These are phyloP conservation scores for Henicopernis longicauda DNA, from an alignment of 2,113 vertebrate genomes.

Conservation along the genomic window DNA sequence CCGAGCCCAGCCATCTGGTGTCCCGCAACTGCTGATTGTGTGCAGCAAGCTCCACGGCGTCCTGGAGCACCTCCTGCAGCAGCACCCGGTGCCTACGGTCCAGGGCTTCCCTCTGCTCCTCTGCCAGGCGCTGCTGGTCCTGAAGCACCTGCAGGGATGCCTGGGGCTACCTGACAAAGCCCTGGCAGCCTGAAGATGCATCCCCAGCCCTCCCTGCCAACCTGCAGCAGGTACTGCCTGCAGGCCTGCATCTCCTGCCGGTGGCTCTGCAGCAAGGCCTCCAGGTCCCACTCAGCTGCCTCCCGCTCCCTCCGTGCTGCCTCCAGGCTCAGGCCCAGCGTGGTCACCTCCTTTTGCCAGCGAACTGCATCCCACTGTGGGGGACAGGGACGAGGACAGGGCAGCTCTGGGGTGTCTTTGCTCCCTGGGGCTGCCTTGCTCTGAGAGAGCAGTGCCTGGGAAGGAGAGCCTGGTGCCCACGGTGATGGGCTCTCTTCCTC, in stretches of 20 bases:
- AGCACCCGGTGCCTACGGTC: conserved; percentile 70
- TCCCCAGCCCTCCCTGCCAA: conserved; percentile 38
- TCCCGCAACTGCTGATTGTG: conserved; percentile 76
- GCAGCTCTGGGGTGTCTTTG: neutral
- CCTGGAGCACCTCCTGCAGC: conserved; percentile 76
- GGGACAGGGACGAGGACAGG: neutral
- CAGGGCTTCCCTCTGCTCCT: conserved; percentile 69
- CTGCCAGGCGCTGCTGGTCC: conserved; percentile 73
- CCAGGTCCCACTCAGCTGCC: conserved; percentile 71
- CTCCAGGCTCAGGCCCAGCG: conserved; percentile 77
- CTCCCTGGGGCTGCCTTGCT: neutral
- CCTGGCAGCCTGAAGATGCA: rapidly evolving
- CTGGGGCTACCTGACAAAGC: no score
- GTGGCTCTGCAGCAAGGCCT: conserved; percentile 63
- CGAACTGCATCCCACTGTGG: conserved; percentile 40
- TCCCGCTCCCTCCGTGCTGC: conserved; percentile 72
- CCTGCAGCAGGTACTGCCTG: conserved; percentile 79
- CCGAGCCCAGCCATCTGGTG: conserved; percentile 31
- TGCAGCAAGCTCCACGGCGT: conserved; percentile 66
- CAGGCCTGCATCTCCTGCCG: conserved; percentile 61
- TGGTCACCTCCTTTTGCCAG: conserved; percentile 67
- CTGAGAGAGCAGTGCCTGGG: neutral
- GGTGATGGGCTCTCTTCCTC: neutral
- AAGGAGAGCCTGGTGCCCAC: neutral
- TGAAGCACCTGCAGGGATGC: conserved; percentile 71